phyloP scores from a whole-genome alignment of 2,113 vertebrate genomes.

The Hassar affinis region DNA sequence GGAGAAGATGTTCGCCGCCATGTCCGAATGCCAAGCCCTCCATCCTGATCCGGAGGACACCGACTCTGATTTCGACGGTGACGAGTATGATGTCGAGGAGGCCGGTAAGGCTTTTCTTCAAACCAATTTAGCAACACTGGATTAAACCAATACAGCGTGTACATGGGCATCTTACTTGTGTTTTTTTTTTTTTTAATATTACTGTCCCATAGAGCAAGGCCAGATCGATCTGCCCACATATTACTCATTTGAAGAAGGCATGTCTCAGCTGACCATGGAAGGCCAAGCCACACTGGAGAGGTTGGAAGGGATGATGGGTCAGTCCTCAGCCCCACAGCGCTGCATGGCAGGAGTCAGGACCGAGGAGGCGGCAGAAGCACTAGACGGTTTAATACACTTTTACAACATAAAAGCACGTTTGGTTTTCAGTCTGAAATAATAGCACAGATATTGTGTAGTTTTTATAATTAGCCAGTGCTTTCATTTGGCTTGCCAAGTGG shows the following conservation, averaged over 20 bases:
- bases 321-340: conserved; percentile 82
- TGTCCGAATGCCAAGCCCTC: conserved; percentile 95
- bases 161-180: not conserved
- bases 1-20: conserved; percentile 89
- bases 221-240: conserved; percentile 85
- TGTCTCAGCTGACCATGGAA: conserved; percentile 85
- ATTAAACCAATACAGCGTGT: too few species aligned
- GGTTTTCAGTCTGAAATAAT: not conserved
- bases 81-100: conserved; percentile 92
- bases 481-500: not conserved
- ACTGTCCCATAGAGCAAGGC: conserved; percentile 76
- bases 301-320: conserved; percentile 88
- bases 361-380: conserved; percentile 68
- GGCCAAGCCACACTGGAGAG: conserved; percentile 89
- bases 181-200: not conserved
- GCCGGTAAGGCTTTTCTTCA: conserved; percentile 75
- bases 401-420: not conserved
- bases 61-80: conserved; percentile 90
- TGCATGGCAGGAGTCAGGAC: conserved; percentile 93
- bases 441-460: not conserved
- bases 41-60: conserved; percentile 91
- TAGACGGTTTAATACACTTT: conserved; percentile 1
- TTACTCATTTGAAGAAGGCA: conserved; percentile 93
- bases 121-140: not conserved
- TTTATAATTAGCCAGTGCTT: not conserved